Percentiles rank a stretch among this genome's conserved stretches.
Conservation (phyloP, 2,888 invertebrate species). For the Drosophila incognita region DNA sequence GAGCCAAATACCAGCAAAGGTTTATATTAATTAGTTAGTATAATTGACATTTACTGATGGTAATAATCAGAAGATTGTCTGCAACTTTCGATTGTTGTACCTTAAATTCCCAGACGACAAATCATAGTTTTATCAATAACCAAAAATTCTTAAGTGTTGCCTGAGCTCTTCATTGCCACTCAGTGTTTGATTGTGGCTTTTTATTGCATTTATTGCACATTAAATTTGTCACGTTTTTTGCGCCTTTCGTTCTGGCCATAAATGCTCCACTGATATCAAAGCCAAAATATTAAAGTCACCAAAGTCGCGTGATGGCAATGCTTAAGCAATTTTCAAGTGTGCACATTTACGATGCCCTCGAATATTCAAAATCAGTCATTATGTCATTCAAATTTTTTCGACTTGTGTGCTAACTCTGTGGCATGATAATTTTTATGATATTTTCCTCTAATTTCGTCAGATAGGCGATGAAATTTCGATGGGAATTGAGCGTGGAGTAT, state of each 20-base stretch:
- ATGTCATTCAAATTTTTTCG: slow-evolving; percentile 19
- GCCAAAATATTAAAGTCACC: slow-evolving; percentile 28
- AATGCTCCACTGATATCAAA: slow-evolving; percentile 28
- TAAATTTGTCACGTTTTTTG: slow-evolving; percentile 41
- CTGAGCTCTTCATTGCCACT: neutral
- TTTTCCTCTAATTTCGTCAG: slow-evolving; percentile 16
- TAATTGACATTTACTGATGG: neutral
- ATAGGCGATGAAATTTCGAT: neutral
- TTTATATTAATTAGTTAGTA: neutral
- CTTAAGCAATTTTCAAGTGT: neutral
- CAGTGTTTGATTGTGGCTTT: neutral
- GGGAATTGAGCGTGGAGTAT: neutral
- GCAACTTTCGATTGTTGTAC: neutral
- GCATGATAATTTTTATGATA: slow-evolving; percentile 22
- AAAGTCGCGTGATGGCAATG: slow-evolving; percentile 23
- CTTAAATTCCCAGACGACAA: neutral
- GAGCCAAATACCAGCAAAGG: too few species aligned
- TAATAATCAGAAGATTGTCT: neutral
- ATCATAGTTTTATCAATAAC: neutral
- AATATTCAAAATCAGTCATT: slow-evolving; percentile 11
- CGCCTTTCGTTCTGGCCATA: slow-evolving; percentile 35
- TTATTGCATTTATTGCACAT: slow-evolving; percentile 22
- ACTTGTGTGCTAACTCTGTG: neutral
- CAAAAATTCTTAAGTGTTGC: neutral
- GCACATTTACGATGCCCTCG: slow-evolving; percentile 6